Base-by-base conservation (phyloP, 2,113 vertebrate species). In the Oncorhynchus kisutch region DNA sequence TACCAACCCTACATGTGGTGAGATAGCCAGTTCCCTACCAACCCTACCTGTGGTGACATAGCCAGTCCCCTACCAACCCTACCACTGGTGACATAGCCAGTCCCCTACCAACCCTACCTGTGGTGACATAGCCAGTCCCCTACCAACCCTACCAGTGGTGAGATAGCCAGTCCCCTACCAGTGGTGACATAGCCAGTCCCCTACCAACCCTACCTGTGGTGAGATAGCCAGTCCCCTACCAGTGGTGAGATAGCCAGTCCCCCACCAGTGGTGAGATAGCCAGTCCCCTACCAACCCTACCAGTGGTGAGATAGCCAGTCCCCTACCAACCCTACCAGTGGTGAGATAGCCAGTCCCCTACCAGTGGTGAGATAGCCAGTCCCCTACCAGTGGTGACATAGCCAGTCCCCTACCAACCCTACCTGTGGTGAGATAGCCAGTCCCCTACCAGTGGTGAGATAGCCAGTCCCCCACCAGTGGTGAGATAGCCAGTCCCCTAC, bases 241-340 rank as follows among this genome's bases (percentile, higher is more conserved):
- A 95, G 95, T 7, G 97, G 95, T 0, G 96, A 97, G 77, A 99
- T 92, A 34, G 96, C 94, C 76, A 99, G 94, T 65, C 97, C 97
- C 8, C 1, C 79, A 98, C 97, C 96, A 95, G 95, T 7, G 97
- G 95, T 0, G 96, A 97, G 77, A 99, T 92, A 34, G 96, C 94
- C 76, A 99, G 94, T 65, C 97, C 97, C 78, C 97, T 39, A 39
- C 49, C 49, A 51, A 16, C 11, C 0, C 1, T 80, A 98, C 97
- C 96, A 95, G 95, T 7, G 97, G 95, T 0, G 96, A 97, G 77
- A 99, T 92, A 34, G 96, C 94, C 76, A 99, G 94, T 65, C 97
- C 97, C 78, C 97, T 39, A 98, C 97, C 96, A 95, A 94, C 97
- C 78, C 97, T 39, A 98, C 97, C 96, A 95, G 95, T 7, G 97